phyloP scores from a whole-genome alignment of 2,797 vertebrate species.

The Argyrosomus regius region DNA sequence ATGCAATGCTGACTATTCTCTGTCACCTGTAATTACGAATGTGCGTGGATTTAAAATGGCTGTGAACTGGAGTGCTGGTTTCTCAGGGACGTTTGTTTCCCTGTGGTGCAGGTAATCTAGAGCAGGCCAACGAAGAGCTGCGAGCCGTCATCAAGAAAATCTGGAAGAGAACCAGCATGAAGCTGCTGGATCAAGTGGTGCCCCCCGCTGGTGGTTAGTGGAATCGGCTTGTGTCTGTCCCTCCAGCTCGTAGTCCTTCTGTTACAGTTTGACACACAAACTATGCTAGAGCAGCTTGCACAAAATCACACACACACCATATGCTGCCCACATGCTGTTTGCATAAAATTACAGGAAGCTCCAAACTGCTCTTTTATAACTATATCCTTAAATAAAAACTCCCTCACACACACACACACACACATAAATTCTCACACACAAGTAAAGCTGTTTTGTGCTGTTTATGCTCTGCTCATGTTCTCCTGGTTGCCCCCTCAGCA shows the following conservation, averaged over 20 bases:
- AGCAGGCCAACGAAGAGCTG: conserved; percentile 99
- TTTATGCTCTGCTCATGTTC: conserved; percentile 74
- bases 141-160: conserved; percentile 99
- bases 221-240: conserved; percentile 34
- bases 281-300: conserved; percentile 27
- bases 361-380: conserved; percentile 22
- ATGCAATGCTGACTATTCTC: background rate
- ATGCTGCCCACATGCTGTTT: conserved; percentile 44
- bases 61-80: conserved; percentile 28
- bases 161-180: conserved; percentile 99
- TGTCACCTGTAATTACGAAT: conserved; percentile 6
- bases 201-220: conserved; percentile 99
- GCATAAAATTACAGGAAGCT: conserved; percentile 45
- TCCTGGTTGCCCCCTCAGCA: conserved; percentile 73
- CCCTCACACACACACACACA: background rate
- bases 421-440: conserved; percentile 15
- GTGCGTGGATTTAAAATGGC: conserved; percentile 24
- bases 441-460: conserved; percentile 57
- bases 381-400: conserved; percentile 23
- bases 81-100: conserved; percentile 43
- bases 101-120: conserved; percentile 91
- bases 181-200: conserved; percentile 98
- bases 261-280: conserved; percentile 38
- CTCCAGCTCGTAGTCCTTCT: conserved; percentile 22
- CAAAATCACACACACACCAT: conserved; percentile 49